Percentiles rank a stretch among this genome's conserved stretches.
These are phyloP conservation scores for Gymnothorax javanicus DNA, from an alignment of 2,797 vertebrate genomes.

Conservation along the genomic window DNA sequence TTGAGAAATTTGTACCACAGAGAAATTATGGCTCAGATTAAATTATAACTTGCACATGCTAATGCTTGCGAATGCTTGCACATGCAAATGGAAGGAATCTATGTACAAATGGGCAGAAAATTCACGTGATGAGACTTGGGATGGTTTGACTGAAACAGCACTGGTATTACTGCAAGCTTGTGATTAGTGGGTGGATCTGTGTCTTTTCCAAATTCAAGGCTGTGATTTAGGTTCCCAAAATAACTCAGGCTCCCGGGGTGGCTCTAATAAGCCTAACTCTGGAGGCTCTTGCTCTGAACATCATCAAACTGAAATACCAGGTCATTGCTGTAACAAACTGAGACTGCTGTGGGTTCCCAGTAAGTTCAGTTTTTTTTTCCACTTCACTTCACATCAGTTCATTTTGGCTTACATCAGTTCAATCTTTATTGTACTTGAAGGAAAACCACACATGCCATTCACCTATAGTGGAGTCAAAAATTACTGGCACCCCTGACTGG, in stretches of 20 bases:
- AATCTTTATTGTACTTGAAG: slow-evolving; percentile 1
- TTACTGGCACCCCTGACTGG: not conserved
- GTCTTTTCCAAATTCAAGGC: not conserved
- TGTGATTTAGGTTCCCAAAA: slow-evolving; percentile 15
- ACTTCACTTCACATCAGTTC: not conserved
- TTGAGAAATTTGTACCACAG: not conserved
- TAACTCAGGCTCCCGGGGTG: not conserved
- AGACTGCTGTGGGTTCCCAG: not conserved
- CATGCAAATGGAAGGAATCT: not conserved
- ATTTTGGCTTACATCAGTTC: not conserved
- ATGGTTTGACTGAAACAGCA: not conserved
- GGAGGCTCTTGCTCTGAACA: not conserved
- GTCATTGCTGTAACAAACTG: not conserved
- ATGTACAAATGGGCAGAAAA: not conserved
- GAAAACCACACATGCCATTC: not conserved
- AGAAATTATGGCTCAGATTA: not conserved
- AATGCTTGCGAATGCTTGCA: not conserved
- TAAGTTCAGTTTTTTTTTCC: not conserved
- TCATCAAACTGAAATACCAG: not conserved
- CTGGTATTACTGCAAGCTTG: not conserved
- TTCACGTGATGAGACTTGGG: not conserved
- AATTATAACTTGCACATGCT: not conserved
- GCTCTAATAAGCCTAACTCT: not conserved
- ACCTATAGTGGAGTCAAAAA: not conserved
- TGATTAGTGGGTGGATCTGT: slow-evolving; percentile 13